A percentile compares a stretch with the other conserved stretches of the same genome.
Conservation (phyloP, 2,888 invertebrate species). For the Phasia obesa region DNA sequence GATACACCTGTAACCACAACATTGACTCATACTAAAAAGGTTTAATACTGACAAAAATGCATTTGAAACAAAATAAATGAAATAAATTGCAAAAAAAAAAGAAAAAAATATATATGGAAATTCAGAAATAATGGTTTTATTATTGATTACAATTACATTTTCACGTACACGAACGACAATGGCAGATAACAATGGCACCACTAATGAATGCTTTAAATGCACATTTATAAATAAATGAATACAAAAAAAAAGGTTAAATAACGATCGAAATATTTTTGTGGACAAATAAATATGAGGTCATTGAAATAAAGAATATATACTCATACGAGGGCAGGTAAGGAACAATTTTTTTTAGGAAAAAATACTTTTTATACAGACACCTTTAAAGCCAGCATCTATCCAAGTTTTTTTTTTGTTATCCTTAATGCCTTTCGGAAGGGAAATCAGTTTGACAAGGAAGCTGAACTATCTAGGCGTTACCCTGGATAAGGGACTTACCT, state of each 20-base stretch:
- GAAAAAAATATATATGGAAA: conserved; percentile 7
- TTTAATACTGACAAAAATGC: background rate
- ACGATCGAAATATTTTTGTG: background rate
- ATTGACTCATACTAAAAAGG: background rate
- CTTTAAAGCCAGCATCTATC: too few species aligned
- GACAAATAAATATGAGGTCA: background rate
- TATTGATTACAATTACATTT: conserved; percentile 45
- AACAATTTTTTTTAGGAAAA: too few species aligned
- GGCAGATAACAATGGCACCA: background rate
- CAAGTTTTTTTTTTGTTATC: too few species aligned
- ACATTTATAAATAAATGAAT: background rate
- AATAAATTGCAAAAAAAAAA: conserved; percentile 3
- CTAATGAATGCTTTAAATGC: conserved; percentile 3
- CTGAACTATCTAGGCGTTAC: too few species aligned
- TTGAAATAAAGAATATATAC: background rate
- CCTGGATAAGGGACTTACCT: too few species aligned
- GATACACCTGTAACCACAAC: background rate
- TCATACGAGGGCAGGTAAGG: too few species aligned
- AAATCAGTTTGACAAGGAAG: too few species aligned
- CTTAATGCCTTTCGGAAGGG: too few species aligned
- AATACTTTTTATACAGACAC: too few species aligned
- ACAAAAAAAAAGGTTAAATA: background rate
- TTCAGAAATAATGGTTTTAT: conserved; percentile 42
- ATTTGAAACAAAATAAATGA: background rate
- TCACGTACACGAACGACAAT: conserved; percentile 3